A percentile compares a stretch with the other conserved stretches of the same genome.
phyloP scores from a whole-genome alignment of 1,140 invertebrate species.

The Pseudomyrmex concolor region DNA sequence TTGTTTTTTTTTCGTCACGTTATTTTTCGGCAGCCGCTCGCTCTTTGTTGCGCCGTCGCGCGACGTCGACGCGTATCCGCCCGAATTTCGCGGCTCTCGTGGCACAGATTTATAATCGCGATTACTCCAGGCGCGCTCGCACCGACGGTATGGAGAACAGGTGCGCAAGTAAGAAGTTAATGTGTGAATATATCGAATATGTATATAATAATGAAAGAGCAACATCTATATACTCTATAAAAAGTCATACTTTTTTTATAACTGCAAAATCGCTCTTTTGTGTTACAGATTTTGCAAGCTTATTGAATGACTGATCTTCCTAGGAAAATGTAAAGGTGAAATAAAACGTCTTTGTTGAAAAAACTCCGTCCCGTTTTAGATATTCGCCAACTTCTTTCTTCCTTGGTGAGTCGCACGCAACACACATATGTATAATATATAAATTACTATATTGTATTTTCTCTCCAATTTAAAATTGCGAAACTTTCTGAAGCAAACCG shows the following conservation, averaged over 20 bases:
- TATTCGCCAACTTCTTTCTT: too few relatives aligned
- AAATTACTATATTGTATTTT: too few relatives aligned
- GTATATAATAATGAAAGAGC: background rate
- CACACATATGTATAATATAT: too few relatives aligned
- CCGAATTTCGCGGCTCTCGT: slow-evolving; percentile 38
- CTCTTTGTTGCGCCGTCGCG: slow-evolving; percentile 69
- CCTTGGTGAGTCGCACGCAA: too few relatives aligned
- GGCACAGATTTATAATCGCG: slow-evolving; percentile 59
- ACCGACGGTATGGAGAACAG: background rate
- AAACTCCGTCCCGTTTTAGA: background rate
- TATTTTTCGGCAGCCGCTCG: slow-evolving; percentile 61
- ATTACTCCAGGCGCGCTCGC: slow-evolving; percentile 13
- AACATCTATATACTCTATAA: background rate
- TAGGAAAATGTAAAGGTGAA: background rate
- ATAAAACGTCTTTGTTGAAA: background rate
- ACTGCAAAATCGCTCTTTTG: background rate
- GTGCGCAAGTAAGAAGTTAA: slow-evolving; percentile 3
- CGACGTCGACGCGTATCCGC: slow-evolving; percentile 63
- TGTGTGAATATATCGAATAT: background rate
- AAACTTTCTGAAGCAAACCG: background rate
- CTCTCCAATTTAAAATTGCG: too few relatives aligned
- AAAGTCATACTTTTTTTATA: background rate
- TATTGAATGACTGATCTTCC: background rate
- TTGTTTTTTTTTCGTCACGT: slow-evolving; percentile 48
- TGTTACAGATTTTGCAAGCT: background rate